These are phyloP conservation scores for Ochotona curzoniae DNA, from an alignment of 2,113 vertebrate genomes.

Conservation along the genomic window DNA sequence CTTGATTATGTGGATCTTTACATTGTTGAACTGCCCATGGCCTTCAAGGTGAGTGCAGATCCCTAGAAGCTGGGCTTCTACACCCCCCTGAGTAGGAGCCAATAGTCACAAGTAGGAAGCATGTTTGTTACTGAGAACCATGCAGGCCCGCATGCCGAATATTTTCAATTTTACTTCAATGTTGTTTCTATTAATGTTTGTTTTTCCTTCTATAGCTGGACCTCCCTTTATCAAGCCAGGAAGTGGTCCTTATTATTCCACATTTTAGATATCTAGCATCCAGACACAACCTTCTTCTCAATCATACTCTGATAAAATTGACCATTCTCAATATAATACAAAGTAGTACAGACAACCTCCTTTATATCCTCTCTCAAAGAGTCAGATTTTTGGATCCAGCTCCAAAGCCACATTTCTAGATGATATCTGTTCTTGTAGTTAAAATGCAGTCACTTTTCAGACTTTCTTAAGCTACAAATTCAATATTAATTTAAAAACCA, in stretches of 20 bases:
- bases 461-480: not conserved
- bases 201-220: conserved; percentile 13
- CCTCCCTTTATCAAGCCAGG: not conserved
- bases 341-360: not conserved
- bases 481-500: not conserved
- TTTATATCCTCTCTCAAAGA: not conserved
- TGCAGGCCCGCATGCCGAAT: not conserved
- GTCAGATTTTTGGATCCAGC: not conserved
- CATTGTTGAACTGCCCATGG: conserved; percentile 95
- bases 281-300: not conserved
- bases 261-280: not conserved
- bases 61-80: not conserved
- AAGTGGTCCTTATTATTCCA: not conserved
- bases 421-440: not conserved
- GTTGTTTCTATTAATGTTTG: not conserved
- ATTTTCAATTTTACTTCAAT: not conserved
- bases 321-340: not conserved
- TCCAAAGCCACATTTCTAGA: not conserved
- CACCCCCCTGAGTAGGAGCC: not conserved
- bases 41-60: conserved; percentile 91
- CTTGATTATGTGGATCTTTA: conserved; percentile 97
- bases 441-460: not conserved
- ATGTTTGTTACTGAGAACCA: not conserved
- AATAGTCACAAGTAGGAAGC: not conserved
- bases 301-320: not conserved